Percentiles rank a stretch among this genome's conserved stretches.
These are phyloP conservation scores for Poecilia picta DNA, from an alignment of 2,797 vertebrate genomes.

Conservation along the genomic window DNA sequence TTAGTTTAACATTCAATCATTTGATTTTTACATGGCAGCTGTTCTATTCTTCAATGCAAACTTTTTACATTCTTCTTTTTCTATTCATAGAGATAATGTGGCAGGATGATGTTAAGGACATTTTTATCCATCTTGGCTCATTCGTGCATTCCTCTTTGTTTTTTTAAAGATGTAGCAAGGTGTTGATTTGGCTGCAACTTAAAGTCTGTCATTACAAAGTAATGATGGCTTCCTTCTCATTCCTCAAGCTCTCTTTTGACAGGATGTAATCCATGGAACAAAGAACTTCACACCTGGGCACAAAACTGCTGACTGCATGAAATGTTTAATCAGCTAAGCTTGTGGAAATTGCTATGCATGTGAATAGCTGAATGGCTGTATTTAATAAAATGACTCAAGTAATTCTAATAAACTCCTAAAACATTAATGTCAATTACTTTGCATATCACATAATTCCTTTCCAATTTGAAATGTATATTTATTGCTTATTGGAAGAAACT, in stretches of 20 bases:
- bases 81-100: neutral
- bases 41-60: neutral
- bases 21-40: neutral
- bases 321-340: neutral
- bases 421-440: neutral
- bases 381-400: neutral
- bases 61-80: neutral
- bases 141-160: neutral
- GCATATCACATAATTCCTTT: neutral
- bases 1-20: neutral
- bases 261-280: neutral
- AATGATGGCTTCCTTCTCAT: neutral
- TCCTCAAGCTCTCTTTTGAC: neutral
- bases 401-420: neutral
- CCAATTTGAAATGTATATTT: neutral
- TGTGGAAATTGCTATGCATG: neutral
- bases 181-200: neutral
- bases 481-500: neutral
- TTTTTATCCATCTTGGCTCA: neutral
- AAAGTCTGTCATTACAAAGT: neutral
- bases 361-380: neutral
- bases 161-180: neutral
- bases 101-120: neutral
- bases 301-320: neutral
- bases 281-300: neutral